Conservation (phyloP, 2,797 vertebrate genomes). For the Ibycter americanus region DNA sequence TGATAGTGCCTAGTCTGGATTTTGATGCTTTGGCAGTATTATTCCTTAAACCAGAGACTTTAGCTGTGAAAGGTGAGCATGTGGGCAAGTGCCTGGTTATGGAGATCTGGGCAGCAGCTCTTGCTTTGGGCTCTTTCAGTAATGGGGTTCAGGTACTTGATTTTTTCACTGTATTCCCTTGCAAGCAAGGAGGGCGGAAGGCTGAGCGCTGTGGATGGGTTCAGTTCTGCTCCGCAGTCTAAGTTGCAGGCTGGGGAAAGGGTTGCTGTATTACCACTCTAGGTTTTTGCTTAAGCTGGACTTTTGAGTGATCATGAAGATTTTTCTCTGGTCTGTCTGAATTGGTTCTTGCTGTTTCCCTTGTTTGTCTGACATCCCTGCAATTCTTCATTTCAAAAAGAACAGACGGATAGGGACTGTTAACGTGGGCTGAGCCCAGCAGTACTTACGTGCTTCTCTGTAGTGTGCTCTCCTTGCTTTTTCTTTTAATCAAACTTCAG, state of each 20-base stretch:
- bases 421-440: not conserved
- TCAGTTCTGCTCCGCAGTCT: not conserved
- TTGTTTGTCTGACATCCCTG: not conserved
- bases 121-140: not conserved
- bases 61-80: conserved; percentile 37
- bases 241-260: not conserved
- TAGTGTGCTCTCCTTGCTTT: not conserved
- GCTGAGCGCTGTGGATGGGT: not conserved
- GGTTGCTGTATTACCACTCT: not conserved
- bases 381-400: not conserved
- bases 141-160: not conserved
- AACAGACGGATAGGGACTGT: not conserved
- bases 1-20: not conserved
- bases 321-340: not conserved
- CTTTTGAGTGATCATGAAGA: not conserved
- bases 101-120: not conserved
- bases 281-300: not conserved
- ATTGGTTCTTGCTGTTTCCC: not conserved
- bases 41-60: conserved; percentile 12
- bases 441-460: not conserved
- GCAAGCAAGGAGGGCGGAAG: not conserved
- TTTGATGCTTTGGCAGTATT: not conserved
- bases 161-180: not conserved
- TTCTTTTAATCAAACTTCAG: not conserved
- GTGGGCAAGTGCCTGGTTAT: not conserved